Base-by-base conservation (phyloP, 2,888 invertebrate species). In the Drosophila suboccidentalis region DNA sequence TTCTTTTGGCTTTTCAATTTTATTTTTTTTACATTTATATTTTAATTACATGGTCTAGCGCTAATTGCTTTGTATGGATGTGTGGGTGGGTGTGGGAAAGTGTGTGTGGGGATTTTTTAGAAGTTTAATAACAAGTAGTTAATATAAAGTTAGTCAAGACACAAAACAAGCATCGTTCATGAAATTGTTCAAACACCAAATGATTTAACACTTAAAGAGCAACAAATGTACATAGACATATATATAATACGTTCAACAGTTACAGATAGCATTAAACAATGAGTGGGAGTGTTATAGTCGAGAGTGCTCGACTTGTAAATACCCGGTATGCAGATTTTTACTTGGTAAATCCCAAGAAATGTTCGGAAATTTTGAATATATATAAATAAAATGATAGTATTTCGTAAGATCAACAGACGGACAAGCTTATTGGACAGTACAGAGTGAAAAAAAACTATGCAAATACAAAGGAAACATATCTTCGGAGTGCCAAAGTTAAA, bases 1-100 rank as follows among this genome's bases (percentile, higher is more conserved):
- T 85, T 90, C 80, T 85, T 90, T 91, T 91, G 91, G 91, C 91
- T 90, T 38, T 38, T 86, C 78, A 62, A 71, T 70, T 58, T 53
- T 15, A 46, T 9, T 72, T 61, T n/a, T 22, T 26, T 26, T 26
- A 26, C 26, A 26, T 26, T 26, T 39, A 53, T 54, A 38, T 67
- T 73, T 60, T 71, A 70, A 62, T 77, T 78, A 74, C 74, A 63
- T 58, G 53, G 36, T 75, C 75, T 80, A 82, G 70, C 74, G 68
- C 78, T 78, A 74, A 68, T 74, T 79, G 50, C 34, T 51, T 60
- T 51, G 36, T 51, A 43, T 50, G 46, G n/a, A 47, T 55, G 55
- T 19, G 11, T 54, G 39, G 72, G 11, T 54, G 39, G 71, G 41
- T 38, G 63, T 32, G n/a, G 41, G 43, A 39, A n/a, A 57, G 51